Evolutionary conservation across 2,113 vertebrate genomes (phyloP).

Genomic region (Prietella phreatophila): DNA sequence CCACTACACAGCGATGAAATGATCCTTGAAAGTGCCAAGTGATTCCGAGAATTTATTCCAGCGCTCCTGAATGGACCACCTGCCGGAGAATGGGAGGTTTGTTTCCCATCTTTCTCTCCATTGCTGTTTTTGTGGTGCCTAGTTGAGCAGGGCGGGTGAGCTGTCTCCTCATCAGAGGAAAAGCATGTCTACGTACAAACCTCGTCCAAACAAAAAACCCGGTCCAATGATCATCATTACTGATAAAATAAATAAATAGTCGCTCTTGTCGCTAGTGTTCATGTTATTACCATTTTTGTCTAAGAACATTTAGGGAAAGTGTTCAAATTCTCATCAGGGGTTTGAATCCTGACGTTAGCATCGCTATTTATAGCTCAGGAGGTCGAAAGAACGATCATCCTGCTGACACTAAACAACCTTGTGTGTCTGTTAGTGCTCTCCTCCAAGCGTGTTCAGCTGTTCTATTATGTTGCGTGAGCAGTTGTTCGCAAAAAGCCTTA

Average conservation of each 20-base stretch:
- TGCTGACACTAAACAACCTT: neutral
- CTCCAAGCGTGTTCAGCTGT: neutral
- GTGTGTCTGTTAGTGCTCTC: neutral
- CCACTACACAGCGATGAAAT: constrained; percentile 42
- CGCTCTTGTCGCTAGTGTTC: neutral
- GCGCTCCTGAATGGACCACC: constrained; percentile 57
- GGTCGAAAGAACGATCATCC: neutral
- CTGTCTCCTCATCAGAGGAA: constrained; percentile 8
- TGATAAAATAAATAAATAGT: neutral
- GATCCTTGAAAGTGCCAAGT: constrained; percentile 50
- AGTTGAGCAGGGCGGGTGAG: neutral
- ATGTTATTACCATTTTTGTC: neutral
- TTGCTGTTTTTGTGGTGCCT: neutral
- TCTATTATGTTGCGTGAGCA: neutral
- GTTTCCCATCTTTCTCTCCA: constrained; percentile 44
- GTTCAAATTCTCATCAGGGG: neutral
- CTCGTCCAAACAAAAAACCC: neutral
- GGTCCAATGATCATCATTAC: neutral
- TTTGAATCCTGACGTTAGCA: neutral
- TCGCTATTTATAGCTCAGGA: neutral
- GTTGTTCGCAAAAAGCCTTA: neutral
- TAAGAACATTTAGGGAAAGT: neutral
- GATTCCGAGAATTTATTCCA: constrained; percentile 58
- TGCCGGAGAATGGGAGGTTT: constrained; percentile 52
- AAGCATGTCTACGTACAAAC: neutral